These are phyloP conservation scores for Onychomys torridus DNA, from an alignment of 2,797 vertebrate genomes.

Conservation along the genomic window DNA sequence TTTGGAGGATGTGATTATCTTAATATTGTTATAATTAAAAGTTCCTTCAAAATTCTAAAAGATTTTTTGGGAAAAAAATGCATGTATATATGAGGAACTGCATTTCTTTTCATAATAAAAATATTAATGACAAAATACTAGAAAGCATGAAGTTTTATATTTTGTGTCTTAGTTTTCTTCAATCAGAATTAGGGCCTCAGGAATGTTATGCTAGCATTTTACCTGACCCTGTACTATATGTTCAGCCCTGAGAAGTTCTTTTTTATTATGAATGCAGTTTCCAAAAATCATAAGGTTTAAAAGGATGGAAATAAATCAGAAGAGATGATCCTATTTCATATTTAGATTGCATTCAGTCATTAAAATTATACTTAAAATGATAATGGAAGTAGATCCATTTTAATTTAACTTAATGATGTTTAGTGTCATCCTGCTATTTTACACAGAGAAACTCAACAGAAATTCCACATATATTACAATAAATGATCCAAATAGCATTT, in stretches of 20 bases:
- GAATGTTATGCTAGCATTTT: background rate
- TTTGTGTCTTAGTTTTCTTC: background rate
- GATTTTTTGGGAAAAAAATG: background rate
- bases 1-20: background rate
- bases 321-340: background rate
- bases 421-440: background rate
- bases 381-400: background rate
- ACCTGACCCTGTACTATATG: background rate
- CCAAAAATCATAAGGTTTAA: background rate
- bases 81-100: background rate
- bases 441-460: background rate
- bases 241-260: background rate
- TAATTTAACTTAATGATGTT: background rate
- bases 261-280: background rate
- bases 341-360: background rate
- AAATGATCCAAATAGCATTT: background rate
- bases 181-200: background rate
- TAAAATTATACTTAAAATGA: background rate
- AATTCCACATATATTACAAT: background rate
- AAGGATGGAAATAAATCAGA: background rate
- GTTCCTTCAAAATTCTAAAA: background rate
- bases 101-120: background rate
- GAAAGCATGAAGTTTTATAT: background rate
- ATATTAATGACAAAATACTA: background rate
- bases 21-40: background rate